Conservation (phyloP, 2,113 vertebrate species). For the Grammomys surdaster region DNA sequence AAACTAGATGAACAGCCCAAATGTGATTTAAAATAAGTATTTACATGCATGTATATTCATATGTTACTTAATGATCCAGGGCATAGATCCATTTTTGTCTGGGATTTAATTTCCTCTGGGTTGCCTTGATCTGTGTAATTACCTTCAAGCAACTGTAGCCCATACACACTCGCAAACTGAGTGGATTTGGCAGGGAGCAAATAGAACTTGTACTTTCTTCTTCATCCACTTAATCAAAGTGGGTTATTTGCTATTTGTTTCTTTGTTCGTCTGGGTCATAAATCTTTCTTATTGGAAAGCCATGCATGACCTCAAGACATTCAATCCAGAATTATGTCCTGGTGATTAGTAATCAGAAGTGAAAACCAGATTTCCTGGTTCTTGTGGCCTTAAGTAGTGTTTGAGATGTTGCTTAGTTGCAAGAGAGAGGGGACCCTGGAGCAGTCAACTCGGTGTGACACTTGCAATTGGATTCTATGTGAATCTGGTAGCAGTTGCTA, state of each 20-base stretch:
- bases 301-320: conserved; percentile 55
- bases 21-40: conserved; percentile 58
- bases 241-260: conserved; percentile 61
- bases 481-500: conserved; percentile 21
- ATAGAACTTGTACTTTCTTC: conserved; percentile 77
- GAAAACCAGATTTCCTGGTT: conserved; percentile 31
- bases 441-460: background rate
- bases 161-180: conserved; percentile 79
- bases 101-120: conserved; percentile 69
- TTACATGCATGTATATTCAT: conserved; percentile 11
- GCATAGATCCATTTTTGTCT: conserved; percentile 73
- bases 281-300: conserved; percentile 60
- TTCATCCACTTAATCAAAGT: conserved; percentile 58
- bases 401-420: conserved; percentile 56
- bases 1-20: conserved; percentile 44
- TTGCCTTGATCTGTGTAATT: conserved; percentile 82
- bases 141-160: conserved; percentile 80
- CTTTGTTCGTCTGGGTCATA: conserved; percentile 66
- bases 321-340: conserved; percentile 69
- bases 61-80: conserved; percentile 33
- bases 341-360: conserved; percentile 61
- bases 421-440: conserved; percentile 35
- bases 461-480: conserved; percentile 26
- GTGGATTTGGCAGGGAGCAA: conserved; percentile 84
- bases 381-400: conserved; percentile 2